phyloP scores from a whole-genome alignment of 2,888 invertebrate species.

The Xanthorhoe spadicearia region DNA sequence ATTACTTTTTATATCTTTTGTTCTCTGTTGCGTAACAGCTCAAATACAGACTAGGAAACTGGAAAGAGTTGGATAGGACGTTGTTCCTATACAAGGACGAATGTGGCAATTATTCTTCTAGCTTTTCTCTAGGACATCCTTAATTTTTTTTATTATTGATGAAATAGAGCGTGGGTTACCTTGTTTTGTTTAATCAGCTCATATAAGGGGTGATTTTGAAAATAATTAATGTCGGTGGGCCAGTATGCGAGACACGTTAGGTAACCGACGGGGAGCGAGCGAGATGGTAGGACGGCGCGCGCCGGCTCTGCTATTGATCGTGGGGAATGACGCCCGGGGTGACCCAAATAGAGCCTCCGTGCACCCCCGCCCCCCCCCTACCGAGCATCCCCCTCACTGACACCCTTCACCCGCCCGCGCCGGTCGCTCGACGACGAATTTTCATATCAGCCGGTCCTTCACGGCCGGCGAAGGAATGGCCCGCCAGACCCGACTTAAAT shows the following conservation, averaged over 20 bases:
- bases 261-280: slow-evolving; percentile 74
- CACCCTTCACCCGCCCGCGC: slow-evolving; percentile 57
- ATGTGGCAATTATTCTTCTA: slow-evolving; percentile 35
- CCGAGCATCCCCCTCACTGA: slow-evolving; percentile 53
- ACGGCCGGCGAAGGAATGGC: slow-evolving; percentile 71
- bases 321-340: slow-evolving; percentile 83
- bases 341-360: slow-evolving; percentile 84
- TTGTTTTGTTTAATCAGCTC: slow-evolving; percentile 61
- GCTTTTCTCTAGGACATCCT: slow-evolving; percentile 29
- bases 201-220: slow-evolving; percentile 67
- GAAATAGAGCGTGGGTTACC: slow-evolving; percentile 46
- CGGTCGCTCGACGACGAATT: slow-evolving; percentile 78
- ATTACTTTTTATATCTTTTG: slow-evolving; percentile 55
- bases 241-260: slow-evolving; percentile 79
- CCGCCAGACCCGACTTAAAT: slow-evolving; percentile 63
- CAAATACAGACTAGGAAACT: slow-evolving; percentile 44
- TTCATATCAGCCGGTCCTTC: slow-evolving; percentile 81
- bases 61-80: slow-evolving; percentile 37
- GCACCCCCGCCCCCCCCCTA: slow-evolving; percentile 65
- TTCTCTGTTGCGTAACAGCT: slow-evolving; percentile 59
- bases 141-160: slow-evolving; percentile 37
- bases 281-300: slow-evolving; percentile 76
- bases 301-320: slow-evolving; percentile 81
- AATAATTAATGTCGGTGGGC: slow-evolving; percentile 78
- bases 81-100: slow-evolving; percentile 32